Evolutionary conservation across 2,888 invertebrate genomes (phyloP), one percentile per base, ranked within the genome.

Genomic region (Drosophila niveifrons): DNA sequence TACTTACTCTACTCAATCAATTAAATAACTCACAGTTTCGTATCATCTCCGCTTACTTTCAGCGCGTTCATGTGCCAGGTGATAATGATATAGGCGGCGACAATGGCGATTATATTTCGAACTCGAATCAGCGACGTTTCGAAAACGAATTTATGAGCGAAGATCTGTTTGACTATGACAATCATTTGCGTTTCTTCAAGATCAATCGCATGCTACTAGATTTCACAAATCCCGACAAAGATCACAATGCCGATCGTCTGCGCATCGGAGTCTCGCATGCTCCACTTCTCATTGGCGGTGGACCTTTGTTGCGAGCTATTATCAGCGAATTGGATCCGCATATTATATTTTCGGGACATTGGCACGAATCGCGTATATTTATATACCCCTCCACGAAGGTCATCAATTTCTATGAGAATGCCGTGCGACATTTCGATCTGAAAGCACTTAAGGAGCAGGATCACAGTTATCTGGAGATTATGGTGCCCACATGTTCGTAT

Each of bases 21-120:
- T 48, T 41, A 13, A 47, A 46, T 41, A n/a, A 48, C 18, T 44
- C 28, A 34, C 70, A 90, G 90, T 85, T 90, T 63, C 79, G 80
- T 53, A 82, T 82, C 79, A 70, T 90, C n/a, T 85, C 87, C 29
- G 80, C 88, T 2, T 90, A 83, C 44, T 83, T 93, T 31, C 92
- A 96, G 96, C 94, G 94, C 92, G 93, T 99, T 57, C 98, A 96
- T 94, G 92, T 99, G 72, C 97, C 98, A 17, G 99, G 99, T 4
- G 99, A 99, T 91, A 99, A 99, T 92, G 99, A 99, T 90, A 97
- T 99, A 66, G 99, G 99, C 7, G 99, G 99, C 11, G 99, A 99
- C 93, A 95, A 94, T 69, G 95, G 96, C 84, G 94, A 94, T 41
- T 94, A 97, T 44, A 92, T 93, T 59, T 95, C 94, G 18, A 92